phyloP scores from a whole-genome alignment of 1,140 invertebrate species.

The Drosophila grimshawi region DNA sequence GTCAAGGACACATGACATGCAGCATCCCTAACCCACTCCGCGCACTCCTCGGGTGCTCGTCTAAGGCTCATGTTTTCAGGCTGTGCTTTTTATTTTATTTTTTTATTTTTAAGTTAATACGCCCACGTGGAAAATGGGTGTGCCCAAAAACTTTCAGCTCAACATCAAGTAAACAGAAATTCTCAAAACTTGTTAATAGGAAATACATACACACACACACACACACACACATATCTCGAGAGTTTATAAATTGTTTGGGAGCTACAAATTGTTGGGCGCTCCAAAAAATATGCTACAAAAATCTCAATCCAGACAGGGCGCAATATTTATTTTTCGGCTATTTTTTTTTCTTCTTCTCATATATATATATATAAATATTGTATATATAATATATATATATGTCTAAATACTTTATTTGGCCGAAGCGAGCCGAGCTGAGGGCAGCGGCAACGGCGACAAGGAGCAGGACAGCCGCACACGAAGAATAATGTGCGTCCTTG shows the following conservation, averaged over 20 bases:
- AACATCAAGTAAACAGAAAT: slow-evolving; percentile 52
- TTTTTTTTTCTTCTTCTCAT: slow-evolving; percentile 20
- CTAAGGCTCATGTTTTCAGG: slow-evolving; percentile 50
- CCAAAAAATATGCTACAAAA: slow-evolving; percentile 73
- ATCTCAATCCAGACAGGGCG: slow-evolving; percentile 53
- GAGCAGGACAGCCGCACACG: slow-evolving; percentile 39
- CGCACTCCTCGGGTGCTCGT: slow-evolving; percentile 5
- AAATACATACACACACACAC: slow-evolving; percentile 28
- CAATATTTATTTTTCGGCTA: slow-evolving; percentile 37
- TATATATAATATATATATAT: neutral
- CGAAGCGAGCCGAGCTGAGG: slow-evolving; percentile 12
- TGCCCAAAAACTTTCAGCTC: slow-evolving; percentile 40
- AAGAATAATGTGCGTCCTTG: slow-evolving; percentile 80
- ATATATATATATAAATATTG: slow-evolving; percentile 46
- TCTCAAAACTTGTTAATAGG: slow-evolving; percentile 42
- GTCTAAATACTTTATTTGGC: slow-evolving; percentile 63
- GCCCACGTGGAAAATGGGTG: slow-evolving; percentile 30
- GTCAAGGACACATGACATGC: slow-evolving; percentile 63
- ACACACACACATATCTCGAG: neutral
- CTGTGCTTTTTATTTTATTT: slow-evolving; percentile 13
- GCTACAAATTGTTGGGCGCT: slow-evolving; percentile 37
- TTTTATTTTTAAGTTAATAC: slow-evolving; percentile 48
- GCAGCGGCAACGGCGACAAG: neutral
- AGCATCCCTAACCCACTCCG: slow-evolving; percentile 29
- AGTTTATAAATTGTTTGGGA: slow-evolving; percentile 30